A percentile compares a stretch with the other conserved stretches of the same genome.
phyloP scores from a whole-genome alignment of 2,888 invertebrate genomes.

The Eilema griseolum region DNA sequence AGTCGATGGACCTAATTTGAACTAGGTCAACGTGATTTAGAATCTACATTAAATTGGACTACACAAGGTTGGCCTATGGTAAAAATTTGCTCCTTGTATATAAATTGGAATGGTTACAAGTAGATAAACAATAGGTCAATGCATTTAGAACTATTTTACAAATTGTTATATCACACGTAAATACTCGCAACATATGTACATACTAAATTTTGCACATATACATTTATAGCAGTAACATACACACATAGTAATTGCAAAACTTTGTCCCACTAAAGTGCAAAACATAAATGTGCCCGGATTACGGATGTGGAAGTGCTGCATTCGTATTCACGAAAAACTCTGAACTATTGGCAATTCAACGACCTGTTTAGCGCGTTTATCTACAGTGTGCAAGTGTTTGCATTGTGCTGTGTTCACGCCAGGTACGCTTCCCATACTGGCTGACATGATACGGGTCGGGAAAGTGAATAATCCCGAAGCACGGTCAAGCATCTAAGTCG shows the following conservation, averaged over 20 bases:
- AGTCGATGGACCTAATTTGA: too few species aligned
- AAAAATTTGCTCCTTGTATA: too few species aligned
- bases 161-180: too few species aligned
- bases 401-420: not conserved
- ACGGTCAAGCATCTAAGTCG: not conserved
- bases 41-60: too few species aligned
- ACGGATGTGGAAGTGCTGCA: not conserved
- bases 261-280: not conserved
- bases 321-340: conserved; percentile 1
- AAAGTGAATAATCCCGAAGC: not conserved
- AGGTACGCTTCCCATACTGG: not conserved
- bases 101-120: too few species aligned
- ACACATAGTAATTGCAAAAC: not conserved
- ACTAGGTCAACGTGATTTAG: too few species aligned
- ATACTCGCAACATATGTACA: too few species aligned
- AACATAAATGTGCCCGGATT: not conserved
- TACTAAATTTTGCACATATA: not conserved
- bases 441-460: not conserved
- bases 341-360: conserved; percentile 1
- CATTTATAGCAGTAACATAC: not conserved
- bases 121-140: too few species aligned
- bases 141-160: too few species aligned
- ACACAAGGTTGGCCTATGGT: too few species aligned
- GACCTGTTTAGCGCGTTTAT: conserved; percentile 1
- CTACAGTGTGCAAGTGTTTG: not conserved